Evolutionary conservation across 1,140 invertebrate species (phyloP), one percentile per base, ranked within the genome.

Genomic region (Pseudomyrmex cubaensis): DNA sequence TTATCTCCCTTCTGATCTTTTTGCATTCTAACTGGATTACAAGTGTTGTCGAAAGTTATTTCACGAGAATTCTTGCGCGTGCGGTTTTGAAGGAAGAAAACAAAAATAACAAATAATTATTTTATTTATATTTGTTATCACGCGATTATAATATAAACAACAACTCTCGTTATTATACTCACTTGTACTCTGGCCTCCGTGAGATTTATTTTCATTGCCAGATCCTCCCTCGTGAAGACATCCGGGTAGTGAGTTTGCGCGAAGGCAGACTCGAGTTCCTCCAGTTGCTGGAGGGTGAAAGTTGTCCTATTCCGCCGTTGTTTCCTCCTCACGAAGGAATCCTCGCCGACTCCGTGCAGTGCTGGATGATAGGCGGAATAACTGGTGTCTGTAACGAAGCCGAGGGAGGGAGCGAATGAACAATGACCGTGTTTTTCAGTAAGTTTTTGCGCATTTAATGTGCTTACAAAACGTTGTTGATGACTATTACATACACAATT

Each of bases 221-320:
- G 95, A 94, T 99, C 98, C 94, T 99, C 98, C 89, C 99, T 95
- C 1, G 98, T 99, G 95, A 99, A 99, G 70, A 99, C 98, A 94
- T 99, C 99, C 8, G 99, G 99, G 93, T 99, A 99, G 94, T 99
- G 99, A 25, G 99, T 99, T 93, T 99, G 98, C 74, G 98, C 97
- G 94, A 99, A 99, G 64, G 98, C 98, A 89, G 98, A 99, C 95
- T 99, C 99, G 90, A 99, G 94, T 94, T 99, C 98, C 94, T 99
- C 99, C 91, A 99, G 94, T 97, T 98, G 95, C 95, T 99, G 98
- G 76, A 99, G 94, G 5, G 98, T 99, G 94, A 99, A 99, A 10
- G 99, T 99, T 15, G 99, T 99, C 86, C 99, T 95, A 94, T 99
- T 99, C 86, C 99, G 94, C 72, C 99, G 95, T 92, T 99, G 98